Base-by-base conservation (phyloP, 2,888 invertebrate species). In the Augiades crinisus region DNA sequence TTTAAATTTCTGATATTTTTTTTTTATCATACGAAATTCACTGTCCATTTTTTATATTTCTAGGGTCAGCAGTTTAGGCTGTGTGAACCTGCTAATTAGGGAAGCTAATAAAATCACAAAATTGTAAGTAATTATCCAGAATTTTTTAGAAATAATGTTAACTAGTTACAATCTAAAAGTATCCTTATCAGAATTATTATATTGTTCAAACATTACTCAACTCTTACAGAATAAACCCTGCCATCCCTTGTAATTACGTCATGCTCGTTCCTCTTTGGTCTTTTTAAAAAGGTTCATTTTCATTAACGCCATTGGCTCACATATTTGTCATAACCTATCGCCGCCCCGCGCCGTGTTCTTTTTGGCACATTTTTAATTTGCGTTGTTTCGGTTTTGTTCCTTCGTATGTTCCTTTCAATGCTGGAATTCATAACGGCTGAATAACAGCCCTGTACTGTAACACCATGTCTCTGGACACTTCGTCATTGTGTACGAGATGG, bases 251-350 rank as follows among this genome's bases (percentile, higher is more conserved):
- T 43, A 49, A 49, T 50, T 50, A 36, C 43, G 43, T 50, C 50
- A 43, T 50, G 43, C 34, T 43, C 19, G 17, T 21, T 19, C 24
- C 41, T 19, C 41, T 43, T 50, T 36, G 17, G 43, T 75, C 22
- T 77, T 78, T 77, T 72, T 59, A 62, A 75, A 82, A 85, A 80
- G 77, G 80, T 81, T 78, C 82, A 78, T 84, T 87, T 89, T 89
- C 86, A 89, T 89, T 88, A 88, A 75, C 86, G 72, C 76, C 82
- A 81, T 83, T 79, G 78, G 79, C 81, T 87, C 85, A 87, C 89
- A 88, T 89, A 88, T 88, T 88, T 89, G 89, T 89, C 89, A 89
- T 88, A 88, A 86, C 89, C 77, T 72, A 77, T 75, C 77, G 74
- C 72, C 72, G 70, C 64, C 64, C 68, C 64, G 22, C 47, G 24